A percentile compares a stretch with the other conserved stretches of the same genome.
Conservation (phyloP, 2,888 invertebrate genomes). For the Caenorhabditis sinica region DNA sequence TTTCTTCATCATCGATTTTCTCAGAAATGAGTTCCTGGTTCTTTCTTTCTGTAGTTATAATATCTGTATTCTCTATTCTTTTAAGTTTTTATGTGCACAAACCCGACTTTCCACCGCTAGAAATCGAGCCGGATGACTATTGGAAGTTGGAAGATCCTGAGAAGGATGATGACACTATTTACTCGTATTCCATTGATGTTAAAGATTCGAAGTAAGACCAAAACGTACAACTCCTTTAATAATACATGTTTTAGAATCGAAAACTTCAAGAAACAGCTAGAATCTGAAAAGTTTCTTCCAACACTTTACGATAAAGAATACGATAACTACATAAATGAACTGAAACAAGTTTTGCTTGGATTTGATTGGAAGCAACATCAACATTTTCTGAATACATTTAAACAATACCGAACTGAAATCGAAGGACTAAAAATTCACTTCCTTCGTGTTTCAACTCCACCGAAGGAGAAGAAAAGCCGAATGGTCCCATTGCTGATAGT, state of each 20-base stretch:
- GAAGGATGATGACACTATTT: slow-evolving; percentile 63
- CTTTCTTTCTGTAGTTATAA: slow-evolving; percentile 44
- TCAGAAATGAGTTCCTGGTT: slow-evolving; percentile 58
- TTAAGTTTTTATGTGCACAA: slow-evolving; percentile 48
- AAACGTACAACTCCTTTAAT: not conserved
- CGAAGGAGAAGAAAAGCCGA: slow-evolving; percentile 55
- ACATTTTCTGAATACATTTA: slow-evolving; percentile 77
- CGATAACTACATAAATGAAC: slow-evolving; percentile 54
- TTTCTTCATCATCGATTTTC: slow-evolving; percentile 27
- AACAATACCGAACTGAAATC: slow-evolving; percentile 76
- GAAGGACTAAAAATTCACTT: slow-evolving; percentile 77
- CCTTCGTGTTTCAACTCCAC: slow-evolving; percentile 67
- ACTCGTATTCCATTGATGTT: slow-evolving; percentile 51
- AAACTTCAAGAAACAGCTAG: slow-evolving; percentile 40
- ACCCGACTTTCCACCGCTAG: slow-evolving; percentile 50
- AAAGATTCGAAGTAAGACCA: slow-evolving; percentile 18
- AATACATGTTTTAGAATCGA: slow-evolving; percentile 33
- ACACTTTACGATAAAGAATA: slow-evolving; percentile 22
- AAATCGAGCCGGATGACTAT: slow-evolving; percentile 62
- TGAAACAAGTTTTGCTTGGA: slow-evolving; percentile 67
- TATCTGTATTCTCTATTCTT: slow-evolving; percentile 51
- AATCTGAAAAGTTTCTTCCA: slow-evolving; percentile 30
- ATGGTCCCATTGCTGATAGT: slow-evolving; percentile 74
- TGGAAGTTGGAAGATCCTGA: slow-evolving; percentile 54
- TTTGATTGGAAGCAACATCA: slow-evolving; percentile 79